phyloP scores from a whole-genome alignment of 2,888 invertebrate genomes.

The Pachymerium ferrugineum region DNA sequence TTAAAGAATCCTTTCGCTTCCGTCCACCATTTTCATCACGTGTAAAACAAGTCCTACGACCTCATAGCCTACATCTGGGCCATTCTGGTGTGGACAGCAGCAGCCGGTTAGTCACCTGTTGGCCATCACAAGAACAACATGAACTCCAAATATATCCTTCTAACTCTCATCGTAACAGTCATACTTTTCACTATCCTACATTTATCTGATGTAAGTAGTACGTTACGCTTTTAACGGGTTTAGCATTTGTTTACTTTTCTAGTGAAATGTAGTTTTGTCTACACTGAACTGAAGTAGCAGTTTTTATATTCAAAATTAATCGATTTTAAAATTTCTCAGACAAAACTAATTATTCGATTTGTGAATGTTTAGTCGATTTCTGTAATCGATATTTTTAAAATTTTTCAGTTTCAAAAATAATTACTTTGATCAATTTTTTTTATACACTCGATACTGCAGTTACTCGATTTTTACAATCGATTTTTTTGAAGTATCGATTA shows the following conservation, averaged over 20 bases:
- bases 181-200: background rate
- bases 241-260: no score
- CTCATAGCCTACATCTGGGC: background rate
- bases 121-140: background rate
- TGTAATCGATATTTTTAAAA: no score
- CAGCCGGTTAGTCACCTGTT: background rate
- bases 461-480: background rate
- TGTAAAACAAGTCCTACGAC: background rate
- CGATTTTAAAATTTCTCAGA: no score
- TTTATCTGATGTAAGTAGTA: background rate
- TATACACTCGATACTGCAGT: no score
- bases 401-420: no score
- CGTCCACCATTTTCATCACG: background rate
- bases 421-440: background rate
- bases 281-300: no score
- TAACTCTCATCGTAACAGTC: background rate
- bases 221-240: no score
- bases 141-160: background rate
- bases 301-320: no score
- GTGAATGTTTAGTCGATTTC: no score
- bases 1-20: background rate
- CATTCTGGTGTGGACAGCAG: background rate
- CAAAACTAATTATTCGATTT: no score
- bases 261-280: no score
- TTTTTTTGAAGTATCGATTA: no score